Evolutionary conservation across 1,140 invertebrate genomes (phyloP).

Genomic region (Habropoda laboriosa): DNA sequence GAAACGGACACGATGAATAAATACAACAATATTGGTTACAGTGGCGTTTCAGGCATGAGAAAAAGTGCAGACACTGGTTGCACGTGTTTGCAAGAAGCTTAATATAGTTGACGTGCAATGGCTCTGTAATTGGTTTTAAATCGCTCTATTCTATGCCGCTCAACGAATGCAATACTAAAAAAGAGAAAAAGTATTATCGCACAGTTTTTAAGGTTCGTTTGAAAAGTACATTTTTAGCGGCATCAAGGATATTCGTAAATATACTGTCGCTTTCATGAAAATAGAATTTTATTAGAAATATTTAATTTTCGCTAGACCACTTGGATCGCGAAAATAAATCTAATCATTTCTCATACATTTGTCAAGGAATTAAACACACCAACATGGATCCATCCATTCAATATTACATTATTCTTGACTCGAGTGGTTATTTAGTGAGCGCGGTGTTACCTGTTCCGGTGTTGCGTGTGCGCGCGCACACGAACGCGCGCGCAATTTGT

Average conservation of each 20-base stretch:
- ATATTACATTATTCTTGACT: not conserved
- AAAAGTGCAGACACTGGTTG: not conserved
- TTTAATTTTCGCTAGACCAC: too few relatives aligned
- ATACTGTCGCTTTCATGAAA: not conserved
- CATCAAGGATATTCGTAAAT: too few relatives aligned
- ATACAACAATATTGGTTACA: too few relatives aligned
- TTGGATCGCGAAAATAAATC: too few relatives aligned
- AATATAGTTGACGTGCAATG: not conserved
- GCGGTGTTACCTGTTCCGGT: conserved; percentile 36
- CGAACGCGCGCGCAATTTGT: not conserved
- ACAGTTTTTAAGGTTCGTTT: not conserved
- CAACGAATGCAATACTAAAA: not conserved
- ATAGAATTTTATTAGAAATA: not conserved
- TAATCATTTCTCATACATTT: too few relatives aligned
- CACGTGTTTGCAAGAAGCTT: not conserved
- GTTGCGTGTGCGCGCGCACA: conserved; percentile 9
- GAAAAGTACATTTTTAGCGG: not conserved
- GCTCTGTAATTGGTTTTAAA: conserved; percentile 4
- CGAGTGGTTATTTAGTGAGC: conserved; percentile 8
- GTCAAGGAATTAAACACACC: too few relatives aligned
- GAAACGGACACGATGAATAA: too few relatives aligned
- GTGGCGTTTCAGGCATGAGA: too few relatives aligned
- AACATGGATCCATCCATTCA: not conserved
- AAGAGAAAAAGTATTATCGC: not conserved
- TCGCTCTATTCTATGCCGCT: not conserved